Evolutionary conservation across 2,797 vertebrate species (phyloP).

Genomic region (Scomberomorus guttatus): DNA sequence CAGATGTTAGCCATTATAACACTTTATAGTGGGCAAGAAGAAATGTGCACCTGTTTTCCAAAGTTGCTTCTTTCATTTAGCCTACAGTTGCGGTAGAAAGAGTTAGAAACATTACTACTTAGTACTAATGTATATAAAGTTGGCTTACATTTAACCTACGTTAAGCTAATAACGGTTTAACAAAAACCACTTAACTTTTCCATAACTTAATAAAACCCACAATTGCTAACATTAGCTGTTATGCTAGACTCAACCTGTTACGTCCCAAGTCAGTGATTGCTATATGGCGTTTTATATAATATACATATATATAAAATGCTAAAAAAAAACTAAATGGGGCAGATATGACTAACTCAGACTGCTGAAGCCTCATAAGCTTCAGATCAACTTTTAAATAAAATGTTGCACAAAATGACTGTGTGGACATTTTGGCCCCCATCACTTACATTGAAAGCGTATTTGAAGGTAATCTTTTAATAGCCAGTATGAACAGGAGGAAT

Average conservation of each 20-base stretch:
- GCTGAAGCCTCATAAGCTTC: too few species aligned
- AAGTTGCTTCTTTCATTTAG: background rate
- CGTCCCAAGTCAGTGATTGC: background rate
- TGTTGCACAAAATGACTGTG: too few species aligned
- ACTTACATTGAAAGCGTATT: too few species aligned
- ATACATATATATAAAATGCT: background rate
- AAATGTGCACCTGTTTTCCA: background rate
- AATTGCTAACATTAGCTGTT: slow-evolving; percentile 21
- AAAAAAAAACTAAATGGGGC: too few species aligned
- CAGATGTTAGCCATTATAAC: slow-evolving; percentile 37
- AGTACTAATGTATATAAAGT: too few species aligned
- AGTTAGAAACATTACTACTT: rapidly evolving
- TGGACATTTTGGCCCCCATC: too few species aligned
- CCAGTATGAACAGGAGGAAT: too few species aligned
- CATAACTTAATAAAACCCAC: background rate
- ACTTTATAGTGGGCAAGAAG: background rate
- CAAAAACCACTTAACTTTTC: too few species aligned
- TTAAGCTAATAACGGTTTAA: background rate
- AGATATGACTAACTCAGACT: too few species aligned
- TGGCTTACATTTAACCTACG: background rate
- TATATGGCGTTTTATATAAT: background rate
- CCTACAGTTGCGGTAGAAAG: rapidly evolving
- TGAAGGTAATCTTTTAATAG: background rate
- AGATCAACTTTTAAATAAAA: too few species aligned
- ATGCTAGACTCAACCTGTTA: background rate